Base-by-base conservation (phyloP, 2,888 invertebrate genomes). In the Sabatieria punctata region DNA sequence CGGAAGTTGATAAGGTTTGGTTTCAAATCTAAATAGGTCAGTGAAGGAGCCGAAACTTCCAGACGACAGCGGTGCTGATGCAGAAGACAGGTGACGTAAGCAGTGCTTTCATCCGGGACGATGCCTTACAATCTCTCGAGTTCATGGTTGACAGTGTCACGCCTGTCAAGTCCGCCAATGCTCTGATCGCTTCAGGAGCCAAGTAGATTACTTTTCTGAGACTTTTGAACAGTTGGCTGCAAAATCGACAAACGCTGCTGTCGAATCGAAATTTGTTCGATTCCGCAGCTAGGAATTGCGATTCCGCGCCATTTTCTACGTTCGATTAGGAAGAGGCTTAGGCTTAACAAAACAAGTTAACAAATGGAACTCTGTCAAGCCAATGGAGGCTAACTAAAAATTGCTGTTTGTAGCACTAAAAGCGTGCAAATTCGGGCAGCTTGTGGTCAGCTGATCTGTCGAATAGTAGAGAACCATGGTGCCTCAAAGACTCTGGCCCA, bases 81-180 rank as follows among this genome's bases (percentile, higher is more conserved):
- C 45, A 44, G 2, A 54, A 54, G 37, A 45, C 57, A 2, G 59
- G 59, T 43, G 86, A 88, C 0, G 93, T 95, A 62, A 89, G 86
- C 6, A 91, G 89, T 69, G 79, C 80, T 56, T 91, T 95, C 65
- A 75, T 95, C 43, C 75, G 89, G 22, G 82, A 82, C 30, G 93
- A 93, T 67, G 84, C 88, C 2, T 79, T 80, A 48, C 73, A 75
- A 11, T 83, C 89, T 1, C 68, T 95, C 37, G 81, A 79, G 57
- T 74, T 77, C 15, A 79, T 95, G 76, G 78, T 85, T 48, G 78
- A 82, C 48, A 75, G 79, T 50, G 74, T 84, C 19, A 77, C 78
- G 25, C 76, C 80, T 30, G 63, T 63, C 48, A 60, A 66, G 47
- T 65, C 67, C 2, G 55, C 70, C 27, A 48, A 59, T 37, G 67